These are phyloP conservation scores for Habrosyne pyritoides DNA, from an alignment of 2,888 invertebrate species.

Conservation along the genomic window DNA sequence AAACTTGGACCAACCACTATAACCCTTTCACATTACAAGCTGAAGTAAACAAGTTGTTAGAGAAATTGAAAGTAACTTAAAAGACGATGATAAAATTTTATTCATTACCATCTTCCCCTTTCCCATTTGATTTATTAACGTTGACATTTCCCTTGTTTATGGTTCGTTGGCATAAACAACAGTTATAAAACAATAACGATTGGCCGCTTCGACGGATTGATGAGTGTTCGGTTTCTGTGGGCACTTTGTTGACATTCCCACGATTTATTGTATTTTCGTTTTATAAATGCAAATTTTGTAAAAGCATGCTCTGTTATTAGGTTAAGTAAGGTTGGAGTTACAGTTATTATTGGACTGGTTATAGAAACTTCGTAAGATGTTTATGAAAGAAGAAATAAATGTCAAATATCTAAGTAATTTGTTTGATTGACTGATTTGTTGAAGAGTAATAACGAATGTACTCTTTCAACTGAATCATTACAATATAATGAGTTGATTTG, in stretches of 20 bases:
- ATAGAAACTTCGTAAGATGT: too few species aligned
- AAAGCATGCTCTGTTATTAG: neutral
- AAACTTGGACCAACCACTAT: constrained; percentile 1
- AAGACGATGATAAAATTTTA: constrained; percentile 54
- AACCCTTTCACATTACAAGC: constrained; percentile 33
- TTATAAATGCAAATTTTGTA: neutral
- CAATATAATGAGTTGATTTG: neutral
- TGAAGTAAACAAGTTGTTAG: constrained; percentile 56
- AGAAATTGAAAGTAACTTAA: constrained; percentile 54
- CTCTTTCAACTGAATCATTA: neutral
- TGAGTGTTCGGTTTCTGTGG: constrained; percentile 1
- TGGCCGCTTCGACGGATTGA: constrained; percentile 10
- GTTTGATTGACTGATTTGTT: too few species aligned
- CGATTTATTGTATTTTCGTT: constrained; percentile 4
- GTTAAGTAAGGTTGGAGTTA: neutral
- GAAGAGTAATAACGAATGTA: too few species aligned
- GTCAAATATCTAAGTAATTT: too few species aligned
- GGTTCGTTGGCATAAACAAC: constrained; percentile 23
- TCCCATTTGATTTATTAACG: constrained; percentile 58
- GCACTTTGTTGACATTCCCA: constrained; percentile 3
- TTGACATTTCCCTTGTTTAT: constrained; percentile 50
- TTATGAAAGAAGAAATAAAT: too few species aligned
- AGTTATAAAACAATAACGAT: constrained; percentile 16
- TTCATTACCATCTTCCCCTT: constrained; percentile 27
- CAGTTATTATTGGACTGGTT: too few species aligned